These are phyloP conservation scores for Synanthedon vespiformis DNA, from an alignment of 2,888 invertebrate species.

Conservation along the genomic window DNA sequence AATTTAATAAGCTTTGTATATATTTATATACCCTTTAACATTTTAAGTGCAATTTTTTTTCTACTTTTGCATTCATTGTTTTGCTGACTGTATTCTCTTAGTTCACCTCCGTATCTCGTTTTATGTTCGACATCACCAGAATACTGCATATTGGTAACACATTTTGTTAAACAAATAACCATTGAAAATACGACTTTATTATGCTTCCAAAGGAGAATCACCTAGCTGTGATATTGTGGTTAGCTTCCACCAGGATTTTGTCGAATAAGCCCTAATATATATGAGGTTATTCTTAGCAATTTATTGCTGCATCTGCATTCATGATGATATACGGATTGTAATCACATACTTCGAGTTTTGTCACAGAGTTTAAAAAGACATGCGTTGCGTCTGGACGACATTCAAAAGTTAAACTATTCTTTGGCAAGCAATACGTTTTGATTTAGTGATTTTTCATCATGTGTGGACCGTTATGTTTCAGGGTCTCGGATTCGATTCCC, in stretches of 20 bases:
- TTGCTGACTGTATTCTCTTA: background rate
- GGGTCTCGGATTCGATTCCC: no score
- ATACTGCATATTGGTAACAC: conserved; percentile 31
- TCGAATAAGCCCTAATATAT: background rate
- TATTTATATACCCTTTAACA: no score
- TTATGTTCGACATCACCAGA: conserved; percentile 7
- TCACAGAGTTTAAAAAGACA: no score
- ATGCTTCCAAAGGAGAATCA: background rate
- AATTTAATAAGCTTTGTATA: no score
- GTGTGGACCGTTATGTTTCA: no score
- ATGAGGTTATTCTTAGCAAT: background rate
- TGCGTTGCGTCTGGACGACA: no score
- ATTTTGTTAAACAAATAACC: conserved; percentile 42
- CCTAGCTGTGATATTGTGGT: background rate
- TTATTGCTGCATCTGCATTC: background rate
- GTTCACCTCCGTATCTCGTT: conserved; percentile 4
- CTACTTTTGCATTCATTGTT: no score
- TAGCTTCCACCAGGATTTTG: background rate
- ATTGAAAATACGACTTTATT: conserved; percentile 3
- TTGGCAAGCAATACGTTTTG: no score
- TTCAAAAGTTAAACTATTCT: no score
- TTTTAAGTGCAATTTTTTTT: no score
- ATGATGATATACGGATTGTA: background rate
- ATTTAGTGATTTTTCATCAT: no score
- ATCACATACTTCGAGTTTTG: no score